Conservation (phyloP, 2,888 invertebrate genomes). For the Pseudococcus viburni region DNA sequence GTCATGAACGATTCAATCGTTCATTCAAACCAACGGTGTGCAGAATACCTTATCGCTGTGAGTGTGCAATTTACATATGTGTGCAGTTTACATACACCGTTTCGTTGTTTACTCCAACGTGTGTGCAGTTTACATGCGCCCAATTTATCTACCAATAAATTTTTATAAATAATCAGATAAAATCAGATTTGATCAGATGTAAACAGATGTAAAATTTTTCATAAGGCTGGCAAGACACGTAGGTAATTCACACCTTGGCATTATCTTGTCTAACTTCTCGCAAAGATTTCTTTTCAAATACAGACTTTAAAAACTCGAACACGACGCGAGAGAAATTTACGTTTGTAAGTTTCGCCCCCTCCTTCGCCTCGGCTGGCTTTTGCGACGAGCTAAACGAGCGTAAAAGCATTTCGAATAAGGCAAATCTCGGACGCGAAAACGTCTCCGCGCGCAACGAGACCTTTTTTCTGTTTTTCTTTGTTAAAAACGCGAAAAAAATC, state of each 20-base stretch:
- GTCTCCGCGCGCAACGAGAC: background rate
- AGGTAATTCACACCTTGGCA: slow-evolving; percentile 27
- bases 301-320: slow-evolving; percentile 11
- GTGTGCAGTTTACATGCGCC: no score
- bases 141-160: no score
- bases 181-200: no score
- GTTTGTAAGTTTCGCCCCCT: background rate
- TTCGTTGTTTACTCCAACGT: no score
- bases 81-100: no score
- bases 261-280: slow-evolving; percentile 20
- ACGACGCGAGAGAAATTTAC: background rate
- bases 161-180: no score
- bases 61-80: no score
- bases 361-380: background rate
- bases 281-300: slow-evolving; percentile 18
- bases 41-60: no score
- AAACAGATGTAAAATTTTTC: no score
- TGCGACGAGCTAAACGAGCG: background rate
- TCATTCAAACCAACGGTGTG: no score
- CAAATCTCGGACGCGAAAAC: slow-evolving; percentile 18
- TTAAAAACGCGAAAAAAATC: background rate
- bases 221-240: background rate
- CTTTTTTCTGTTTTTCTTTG: background rate
- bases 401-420: background rate
- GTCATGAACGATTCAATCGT: no score